Base-by-base conservation (phyloP, 2,113 vertebrate genomes). In the Serilophus lunatus region DNA sequence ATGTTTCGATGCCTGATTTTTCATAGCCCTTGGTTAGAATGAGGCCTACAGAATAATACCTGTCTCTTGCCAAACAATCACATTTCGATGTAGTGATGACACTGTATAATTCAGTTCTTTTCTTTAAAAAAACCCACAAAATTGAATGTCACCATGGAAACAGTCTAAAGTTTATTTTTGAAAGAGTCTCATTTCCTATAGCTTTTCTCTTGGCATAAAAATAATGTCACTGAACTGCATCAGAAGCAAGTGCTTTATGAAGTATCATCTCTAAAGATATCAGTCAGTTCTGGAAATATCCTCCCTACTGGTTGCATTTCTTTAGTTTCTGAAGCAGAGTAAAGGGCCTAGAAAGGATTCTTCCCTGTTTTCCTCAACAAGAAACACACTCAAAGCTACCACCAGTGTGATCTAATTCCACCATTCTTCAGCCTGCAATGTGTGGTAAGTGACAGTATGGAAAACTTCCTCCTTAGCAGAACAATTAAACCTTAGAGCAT, bases 391-490 rank as follows among this genome's bases (percentile, higher is more conserved):
- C 38, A 71, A 70, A 85, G 80, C 69, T 82, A 91, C 81, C 82
- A 88, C 54, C 89, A 78, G 33, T 15, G 61, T 68, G 76, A 95
- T 53, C 75, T 78, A 93, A 90, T 82, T 91, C 71, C 75, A 78
- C 71, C 65, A 72, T 59, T 88, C 70, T 92, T 90, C 87, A 81
- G 64, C 59, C 84, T 78, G 77, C 44, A 92, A 90, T 28, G 44
- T 40, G 53, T 54, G 66, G 1, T 40, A 71, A 89, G 63, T 74
- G 57, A 82, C 86, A 92, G 63, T 69, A 88, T 18, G 49, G 91
- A 93, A 95, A 96, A 81, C 90, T 31, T 92, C 84, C 72, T 95
- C 71, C 66, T 91, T n/a, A 74, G 74, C 85, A 93, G 86, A 94
- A 86, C 86, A 95, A 82, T 74, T 91, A 93, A 70, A 86, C 72